Evolutionary conservation across 2,113 vertebrate genomes (phyloP), one percentile per base, ranked within the genome.

Genomic region (Daboia siamensis): DNA sequence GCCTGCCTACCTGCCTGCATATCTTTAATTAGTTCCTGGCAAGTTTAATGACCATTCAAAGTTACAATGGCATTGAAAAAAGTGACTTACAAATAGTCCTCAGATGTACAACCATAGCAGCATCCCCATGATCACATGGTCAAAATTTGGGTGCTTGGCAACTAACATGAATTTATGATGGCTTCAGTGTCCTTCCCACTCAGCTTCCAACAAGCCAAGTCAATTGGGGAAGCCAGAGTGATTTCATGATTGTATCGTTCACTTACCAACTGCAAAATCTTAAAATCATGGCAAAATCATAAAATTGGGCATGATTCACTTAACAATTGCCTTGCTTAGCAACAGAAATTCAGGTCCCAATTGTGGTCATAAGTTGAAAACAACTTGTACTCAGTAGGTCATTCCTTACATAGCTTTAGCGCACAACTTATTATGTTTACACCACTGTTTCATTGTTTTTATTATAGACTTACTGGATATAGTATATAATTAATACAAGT

Each of bases 1-100:
- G 1, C 69, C n/a, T 80, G 0, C 29, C 33, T 39, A 0, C 80
- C n/a, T 23, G 0, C 33, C 39, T n/a, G 0, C 46, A 26, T 54
- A 24, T 5, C 7, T 59, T 24, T 24, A 61, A 61, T 87, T 24
- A 87, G 51, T 29, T 87, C 52, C 1, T 52, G 17, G 29, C 26
- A 55, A n/a, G 52, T 17, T 33, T 54, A 8, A 8, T 15, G 26
- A 5, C 15, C 12, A 48, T 52, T 59, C 23, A 61, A 64, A 61
- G 59, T 64, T 64, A 29, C 61, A 64, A n/a, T n/a, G 26, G 61
- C 26, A 64, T 29, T 64, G 26, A n/a, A 12, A 64, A 64, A 64
- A 64, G 61, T 64, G 26, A 64, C 4, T n/a, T 64, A 64, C 26
- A 29, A 64, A 64, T 10, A 64, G 61, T 64, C 26, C 26, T 64